Evolutionary conservation across 1,140 invertebrate species (phyloP).

Genomic region (Coelopa frigida): DNA sequence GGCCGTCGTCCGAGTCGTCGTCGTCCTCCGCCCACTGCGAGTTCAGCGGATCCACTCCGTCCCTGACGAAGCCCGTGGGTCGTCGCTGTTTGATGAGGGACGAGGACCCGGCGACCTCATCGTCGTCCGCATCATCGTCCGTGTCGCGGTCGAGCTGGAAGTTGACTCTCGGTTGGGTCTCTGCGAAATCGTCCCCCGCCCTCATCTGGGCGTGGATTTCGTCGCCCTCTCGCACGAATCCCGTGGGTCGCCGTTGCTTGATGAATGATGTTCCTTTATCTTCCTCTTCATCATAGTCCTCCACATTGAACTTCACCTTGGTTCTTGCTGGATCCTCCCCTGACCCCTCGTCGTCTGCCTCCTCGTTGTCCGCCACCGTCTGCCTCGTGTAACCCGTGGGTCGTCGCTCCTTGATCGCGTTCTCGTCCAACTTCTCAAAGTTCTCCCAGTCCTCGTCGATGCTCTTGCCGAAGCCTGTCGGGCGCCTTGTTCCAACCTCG

Average conservation of each 20-base stretch:
- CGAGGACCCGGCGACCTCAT: too few relatives aligned
- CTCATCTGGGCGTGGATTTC: too few relatives aligned
- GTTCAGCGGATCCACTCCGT: slow-evolving; percentile 7
- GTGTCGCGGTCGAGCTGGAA: too few relatives aligned
- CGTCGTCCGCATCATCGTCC: too few relatives aligned
- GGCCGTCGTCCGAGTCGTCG: slow-evolving; percentile 1
- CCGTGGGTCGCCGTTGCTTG: background rate
- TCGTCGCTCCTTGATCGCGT: too few relatives aligned
- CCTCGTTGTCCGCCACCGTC: background rate
- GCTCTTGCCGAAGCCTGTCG: slow-evolving; percentile 31
- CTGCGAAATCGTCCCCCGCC: too few relatives aligned
- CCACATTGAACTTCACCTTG: slow-evolving; percentile 3
- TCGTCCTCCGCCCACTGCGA: too few relatives aligned
- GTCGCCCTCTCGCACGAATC: too few relatives aligned
- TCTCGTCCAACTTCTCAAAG: slow-evolving; percentile 30
- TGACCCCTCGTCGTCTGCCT: background rate
- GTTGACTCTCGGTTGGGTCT: too few relatives aligned
- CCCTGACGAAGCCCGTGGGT: background rate
- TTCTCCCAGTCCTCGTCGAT: slow-evolving; percentile 42
- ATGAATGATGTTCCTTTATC: background rate
- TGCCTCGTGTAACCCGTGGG: too few relatives aligned
- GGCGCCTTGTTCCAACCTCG: slow-evolving; percentile 9
- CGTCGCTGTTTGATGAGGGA: background rate
- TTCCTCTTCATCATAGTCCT: slow-evolving; percentile 3
- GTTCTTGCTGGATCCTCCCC: background rate